Evolutionary conservation across 2,888 invertebrate genomes (phyloP), one percentile per base, ranked within the genome.

Genomic region (Epiblema foenella): DNA sequence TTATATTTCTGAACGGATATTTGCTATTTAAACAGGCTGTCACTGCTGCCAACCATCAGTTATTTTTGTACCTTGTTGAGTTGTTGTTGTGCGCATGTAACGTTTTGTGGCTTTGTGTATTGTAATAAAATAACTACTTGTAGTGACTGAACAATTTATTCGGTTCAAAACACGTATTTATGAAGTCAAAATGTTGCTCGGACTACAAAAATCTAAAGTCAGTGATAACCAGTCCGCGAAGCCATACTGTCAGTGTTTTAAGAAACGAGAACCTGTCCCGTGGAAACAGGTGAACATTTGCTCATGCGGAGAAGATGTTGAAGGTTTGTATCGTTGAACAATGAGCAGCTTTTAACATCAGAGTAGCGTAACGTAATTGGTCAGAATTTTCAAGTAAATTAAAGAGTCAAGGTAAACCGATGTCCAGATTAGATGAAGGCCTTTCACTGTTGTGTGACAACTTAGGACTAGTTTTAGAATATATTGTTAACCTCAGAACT

Each of bases 251-350:
- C 78, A 83, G 68, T 92, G 93, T 77, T 88, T 86, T 86, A 80
- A 77, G 39, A 83, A 82, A 74, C 81, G 83, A 52, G 75, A 77
- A 17, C 87, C 89, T 20, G 76, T 84, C 52, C 73, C 82, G 3
- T 87, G 88, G 88, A 83, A 83, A 51, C 79, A 85, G 69, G 75
- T 85, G 66, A 81, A 79, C 49, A 78, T 77, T 2, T 95, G 95
- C 79, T 79, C 83, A n/a, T 95, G 95, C 79, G 94, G 94, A 5
- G 94, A 95, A 82, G 92, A 94, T 42, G 80, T 86, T 65, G 85
- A 89, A 66, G 82, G 94, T 93, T 80, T 39, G 60, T 62, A 42
- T 33, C 33, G 8, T 33, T 33, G 0, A 33, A 52, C 0, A 15
- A 46, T 7, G 8, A n/a, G 5, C 42, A 15, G n/a, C 5, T 46